These are phyloP conservation scores for Euzophera pinguis DNA, from an alignment of 2,888 invertebrate genomes.

Conservation along the genomic window DNA sequence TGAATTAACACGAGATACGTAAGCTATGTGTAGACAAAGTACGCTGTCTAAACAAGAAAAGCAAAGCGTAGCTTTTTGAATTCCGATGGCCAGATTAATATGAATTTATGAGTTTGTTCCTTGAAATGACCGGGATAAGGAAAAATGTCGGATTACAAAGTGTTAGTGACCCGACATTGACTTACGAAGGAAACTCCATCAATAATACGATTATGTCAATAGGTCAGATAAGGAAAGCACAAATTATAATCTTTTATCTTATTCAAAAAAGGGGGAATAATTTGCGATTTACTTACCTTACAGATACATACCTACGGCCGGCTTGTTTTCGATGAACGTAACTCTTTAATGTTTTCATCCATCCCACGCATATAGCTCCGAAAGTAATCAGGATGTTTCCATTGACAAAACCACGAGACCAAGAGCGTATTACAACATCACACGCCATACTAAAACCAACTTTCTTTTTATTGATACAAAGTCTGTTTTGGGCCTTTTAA, in stretches of 20 bases:
- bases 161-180: background rate
- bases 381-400: constrained; percentile 44
- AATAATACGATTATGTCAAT: too few relatives aligned
- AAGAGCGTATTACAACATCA: constrained; percentile 2
- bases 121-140: background rate
- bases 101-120: background rate
- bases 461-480: background rate
- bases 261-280: too few relatives aligned
- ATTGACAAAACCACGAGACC: constrained; percentile 35
- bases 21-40: too few relatives aligned
- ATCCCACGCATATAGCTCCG: constrained; percentile 13
- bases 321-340: constrained; percentile 2
- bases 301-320: background rate
- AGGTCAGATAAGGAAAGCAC: too few relatives aligned
- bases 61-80: background rate
- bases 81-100: background rate
- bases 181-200: background rate
- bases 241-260: too few relatives aligned
- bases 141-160: background rate
- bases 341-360: constrained; percentile 13
- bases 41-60: background rate
- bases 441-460: background rate
- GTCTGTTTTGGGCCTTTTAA: background rate
- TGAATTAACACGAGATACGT: too few relatives aligned
- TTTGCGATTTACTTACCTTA: background rate